A percentile compares a stretch with the other conserved stretches of the same genome.
Conservation (phyloP, 2,888 invertebrate genomes). For the Eudasyphora cyanicolor region DNA sequence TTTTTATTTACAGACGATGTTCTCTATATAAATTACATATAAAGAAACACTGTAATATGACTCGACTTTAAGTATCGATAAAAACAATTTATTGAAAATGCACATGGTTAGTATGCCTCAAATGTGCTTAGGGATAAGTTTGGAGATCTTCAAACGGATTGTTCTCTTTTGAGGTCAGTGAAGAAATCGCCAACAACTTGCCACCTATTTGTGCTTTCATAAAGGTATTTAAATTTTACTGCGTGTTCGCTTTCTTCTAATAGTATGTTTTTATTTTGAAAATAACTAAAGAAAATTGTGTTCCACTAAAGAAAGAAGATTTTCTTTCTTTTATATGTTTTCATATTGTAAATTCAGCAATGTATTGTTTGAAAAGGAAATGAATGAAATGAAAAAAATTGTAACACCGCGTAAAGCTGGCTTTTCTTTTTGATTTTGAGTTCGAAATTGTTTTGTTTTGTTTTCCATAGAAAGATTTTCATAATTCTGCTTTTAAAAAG, state of each 20-base stretch:
- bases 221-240: too few species aligned
- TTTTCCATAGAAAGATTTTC: constrained; percentile 39
- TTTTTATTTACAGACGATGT: too few species aligned
- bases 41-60: too few species aligned
- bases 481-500: constrained; percentile 43
- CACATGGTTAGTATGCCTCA: too few species aligned
- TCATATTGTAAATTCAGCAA: constrained; percentile 66
- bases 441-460: constrained; percentile 1
- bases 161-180: too few species aligned
- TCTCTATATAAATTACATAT: too few species aligned
- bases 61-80: too few species aligned
- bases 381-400: constrained; percentile 33
- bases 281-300: constrained; percentile 1
- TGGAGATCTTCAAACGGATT: too few species aligned
- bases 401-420: constrained; percentile 44
- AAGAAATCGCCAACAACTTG: too few species aligned
- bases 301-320: neutral
- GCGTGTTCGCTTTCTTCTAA: constrained; percentile 37
- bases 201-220: too few species aligned
- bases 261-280: constrained; percentile 36
- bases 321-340: constrained; percentile 11
- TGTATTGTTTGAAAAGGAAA: constrained; percentile 41
- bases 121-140: too few species aligned
- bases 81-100: too few species aligned
- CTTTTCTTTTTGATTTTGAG: neutral